These are phyloP conservation scores for Osmerus eperlanus DNA, from an alignment of 2,113 vertebrate genomes.

Conservation along the genomic window DNA sequence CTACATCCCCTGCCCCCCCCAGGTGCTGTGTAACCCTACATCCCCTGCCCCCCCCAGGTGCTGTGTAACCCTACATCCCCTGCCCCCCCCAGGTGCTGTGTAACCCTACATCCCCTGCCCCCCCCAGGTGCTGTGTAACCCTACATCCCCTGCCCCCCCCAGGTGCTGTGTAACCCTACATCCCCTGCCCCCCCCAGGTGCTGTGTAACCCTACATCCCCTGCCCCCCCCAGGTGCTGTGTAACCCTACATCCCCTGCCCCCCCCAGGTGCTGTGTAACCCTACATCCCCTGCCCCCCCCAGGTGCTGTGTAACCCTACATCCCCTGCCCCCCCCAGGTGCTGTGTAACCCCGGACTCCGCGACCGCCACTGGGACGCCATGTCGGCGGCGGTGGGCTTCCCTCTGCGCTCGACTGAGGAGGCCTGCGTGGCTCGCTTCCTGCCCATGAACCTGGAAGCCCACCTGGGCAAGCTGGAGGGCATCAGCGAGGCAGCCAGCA, in stretches of 20 bases:
- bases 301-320: background rate
- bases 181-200: too few species aligned
- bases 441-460: conserved; percentile 76
- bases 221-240: too few species aligned
- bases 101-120: conserved; percentile 74
- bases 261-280: too few species aligned
- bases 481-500: conserved; percentile 82
- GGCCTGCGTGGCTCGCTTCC: conserved; percentile 67
- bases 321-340: conserved; percentile 53
- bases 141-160: too few species aligned
- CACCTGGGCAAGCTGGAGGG: conserved; percentile 73
- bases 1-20: too few species aligned
- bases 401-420: conserved; percentile 69
- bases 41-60: too few species aligned
- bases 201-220: too few species aligned
- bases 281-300: too few species aligned
- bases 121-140: too few species aligned
- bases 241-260: too few species aligned
- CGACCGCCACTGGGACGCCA: conserved; percentile 79
- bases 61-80: conserved; percentile 83
- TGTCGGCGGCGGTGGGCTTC: conserved; percentile 73
- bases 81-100: conserved; percentile 73
- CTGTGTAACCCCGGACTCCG: conserved; percentile 84
- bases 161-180: conserved; percentile 84
- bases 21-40: too few species aligned